Evolutionary conservation across 2,888 invertebrate species (phyloP), one percentile per base, ranked within the genome.

Genomic region (Nephrotoma appendiculata): DNA sequence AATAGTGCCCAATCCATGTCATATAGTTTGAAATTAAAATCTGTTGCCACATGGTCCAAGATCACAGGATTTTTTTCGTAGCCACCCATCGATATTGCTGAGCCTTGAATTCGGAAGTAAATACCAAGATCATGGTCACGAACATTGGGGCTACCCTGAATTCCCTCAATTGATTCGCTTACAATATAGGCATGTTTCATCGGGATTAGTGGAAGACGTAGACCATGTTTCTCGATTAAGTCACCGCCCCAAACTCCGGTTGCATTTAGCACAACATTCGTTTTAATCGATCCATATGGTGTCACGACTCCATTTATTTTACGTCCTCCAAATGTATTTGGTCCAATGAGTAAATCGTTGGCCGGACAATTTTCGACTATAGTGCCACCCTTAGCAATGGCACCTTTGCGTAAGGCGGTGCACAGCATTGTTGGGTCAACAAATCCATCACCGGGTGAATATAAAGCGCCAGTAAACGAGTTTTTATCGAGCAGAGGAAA

Each of bases 181-280:
- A 98, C 94, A 6, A 98, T 95, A 89, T 98, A 98, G 0, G 98
- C 95, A 90, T 98, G 98, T 89, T 96, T 97, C 94, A 98, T 96
- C 0, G 97, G 95, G 11, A 96, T 92, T 45, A 98, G 89, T 0
- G 98, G 98, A 12, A 98, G 93, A 86, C 93, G 91, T 0, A 95
- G 90, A 5, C 91, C 91, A 86, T 90, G 89, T 41, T 89, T 90
- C 42, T 90, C 90, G 2, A 91, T 89, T 87, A 98, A 92, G 87
- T 95, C 93, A 5, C 95, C 94, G 0, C 97, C 95, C 98, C 98
- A 98, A 0, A 94, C 97, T 42, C 92, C 97, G 93, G 91, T 91
- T 0, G 92, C 91, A 88, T 97, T 97, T 2, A 98, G 94, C 1
- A 98, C 94, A 88, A 94, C 94, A 88, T 94, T 94, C 0, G 97